Percentiles rank a stretch among this genome's conserved stretches.
These are phyloP conservation scores for Ladona fulva DNA, from an alignment of 1,140 invertebrate species.

Conservation along the genomic window DNA sequence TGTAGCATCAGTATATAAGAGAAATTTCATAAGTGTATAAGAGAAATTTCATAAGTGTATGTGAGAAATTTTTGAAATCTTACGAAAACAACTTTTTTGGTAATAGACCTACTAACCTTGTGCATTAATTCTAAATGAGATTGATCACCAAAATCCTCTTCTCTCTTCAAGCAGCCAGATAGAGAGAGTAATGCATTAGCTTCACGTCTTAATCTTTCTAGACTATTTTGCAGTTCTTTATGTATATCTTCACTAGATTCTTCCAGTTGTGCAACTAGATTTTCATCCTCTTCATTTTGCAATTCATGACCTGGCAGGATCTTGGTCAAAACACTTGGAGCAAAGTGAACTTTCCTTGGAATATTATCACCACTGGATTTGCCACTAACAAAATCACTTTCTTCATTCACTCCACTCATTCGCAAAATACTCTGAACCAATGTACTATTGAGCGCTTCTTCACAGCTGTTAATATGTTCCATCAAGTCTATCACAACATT, in stretches of 20 bases:
- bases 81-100: not conserved
- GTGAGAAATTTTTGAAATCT: not conserved
- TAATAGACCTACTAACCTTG: not conserved
- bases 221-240: not conserved
- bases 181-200: not conserved
- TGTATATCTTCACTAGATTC: not conserved
- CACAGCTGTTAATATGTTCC: slow-evolving; percentile 59
- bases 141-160: not conserved
- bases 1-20: not conserved
- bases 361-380: not conserved
- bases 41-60: not conserved
- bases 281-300: not conserved
- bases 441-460: slow-evolving; percentile 66
- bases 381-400: not conserved
- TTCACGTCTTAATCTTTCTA: not conserved
- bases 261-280: slow-evolving; percentile 12
- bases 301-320: too few species aligned
- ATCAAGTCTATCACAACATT: slow-evolving; percentile 53
- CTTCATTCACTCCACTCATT: not conserved
- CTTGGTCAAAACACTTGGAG: not conserved
- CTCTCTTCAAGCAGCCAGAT: not conserved
- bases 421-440: slow-evolving; percentile 53
- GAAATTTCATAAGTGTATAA: not conserved
- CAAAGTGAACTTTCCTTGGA: not conserved
- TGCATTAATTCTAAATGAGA: not conserved